Evolutionary conservation across 2,888 invertebrate genomes (phyloP).

Genomic region (Scotopteryx bipunctaria): DNA sequence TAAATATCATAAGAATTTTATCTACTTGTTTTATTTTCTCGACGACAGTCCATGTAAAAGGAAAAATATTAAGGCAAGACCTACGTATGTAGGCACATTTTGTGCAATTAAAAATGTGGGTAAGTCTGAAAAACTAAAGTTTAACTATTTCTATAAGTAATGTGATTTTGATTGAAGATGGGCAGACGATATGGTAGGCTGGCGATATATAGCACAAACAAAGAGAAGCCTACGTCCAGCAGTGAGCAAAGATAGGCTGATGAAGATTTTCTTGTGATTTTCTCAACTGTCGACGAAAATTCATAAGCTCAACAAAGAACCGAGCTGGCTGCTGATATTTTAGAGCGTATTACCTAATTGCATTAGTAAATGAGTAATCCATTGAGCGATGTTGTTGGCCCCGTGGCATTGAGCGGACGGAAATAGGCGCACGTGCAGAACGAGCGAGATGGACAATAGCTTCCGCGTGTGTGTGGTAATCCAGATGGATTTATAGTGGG

Average conservation of each 20-base stretch:
- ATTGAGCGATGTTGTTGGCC: slow-evolving; percentile 75
- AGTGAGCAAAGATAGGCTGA: no score
- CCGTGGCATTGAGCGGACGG: slow-evolving; percentile 71
- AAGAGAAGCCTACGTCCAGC: no score
- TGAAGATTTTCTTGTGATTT: background rate
- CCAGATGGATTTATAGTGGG: background rate
- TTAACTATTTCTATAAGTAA: no score
- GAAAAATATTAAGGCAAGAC: no score
- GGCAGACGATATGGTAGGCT: no score
- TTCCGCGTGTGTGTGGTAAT: slow-evolving; percentile 19
- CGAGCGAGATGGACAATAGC: slow-evolving; percentile 20
- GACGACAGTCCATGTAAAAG: background rate
- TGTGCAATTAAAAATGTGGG: no score
- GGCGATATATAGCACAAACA: no score
- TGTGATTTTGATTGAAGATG: no score
- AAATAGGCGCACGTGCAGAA: slow-evolving; percentile 39
- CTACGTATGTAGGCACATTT: no score
- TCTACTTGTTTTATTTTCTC: background rate
- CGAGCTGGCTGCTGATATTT: slow-evolving; percentile 28
- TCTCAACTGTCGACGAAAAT: background rate
- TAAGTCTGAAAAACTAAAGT: no score
- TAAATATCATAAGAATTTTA: slow-evolving; percentile 48
- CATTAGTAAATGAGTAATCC: slow-evolving; percentile 41
- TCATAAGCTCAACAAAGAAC: slow-evolving; percentile 2
- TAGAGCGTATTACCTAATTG: slow-evolving; percentile 38